Evolutionary conservation across 2,113 vertebrate genomes (phyloP), one percentile per base, ranked within the genome.

Genomic region (Bufo gargarizans): DNA sequence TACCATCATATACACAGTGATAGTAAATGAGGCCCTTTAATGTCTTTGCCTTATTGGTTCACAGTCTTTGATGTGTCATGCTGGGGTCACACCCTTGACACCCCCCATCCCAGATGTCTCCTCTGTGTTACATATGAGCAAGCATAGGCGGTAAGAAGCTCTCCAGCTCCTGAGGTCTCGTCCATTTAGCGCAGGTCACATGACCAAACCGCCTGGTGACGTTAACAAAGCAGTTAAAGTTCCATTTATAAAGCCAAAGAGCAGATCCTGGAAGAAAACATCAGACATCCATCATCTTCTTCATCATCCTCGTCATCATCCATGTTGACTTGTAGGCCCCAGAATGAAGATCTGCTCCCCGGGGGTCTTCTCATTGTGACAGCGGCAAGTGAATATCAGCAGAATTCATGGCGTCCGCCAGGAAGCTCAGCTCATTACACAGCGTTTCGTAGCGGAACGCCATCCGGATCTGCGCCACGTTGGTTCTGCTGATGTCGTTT

Each of bases 381-480:
- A 87, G 14, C 43, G n/a, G 78, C 43, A 91, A 91, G 4, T 90
- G 89, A 63, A 92, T 90, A 10, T 91, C 92, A 58, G 96, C 95
- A 0, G 96, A 93, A 91, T 97, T 97, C 92, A 98, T 94, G 3
- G 96, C 98, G 1, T 99, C 97, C 74, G 97, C 95, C 49, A 99
- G 93, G 91, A 99, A 98, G 86, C 97, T 98, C 85, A 99, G 97
- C 93, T 99, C 98, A 11, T 99, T 99, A 92, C 97, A 96, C 86
- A 99, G 92, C 0, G 96, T 99, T 94, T 99, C 98, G 0, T 98
- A 93, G 76, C 98, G 96, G 94, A 96, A 99, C 50, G 98, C 95
- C 96, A 99, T 95, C 72, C 98, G 97, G 93, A 99, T 99, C 91
- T 99, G 97, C 2, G 98, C 97, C 77, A 99, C 98, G 0, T 99